A percentile compares a stretch with the other conserved stretches of the same genome.
Conservation (phyloP, 2,113 vertebrate species). For the Dendrocopos noguchii region DNA sequence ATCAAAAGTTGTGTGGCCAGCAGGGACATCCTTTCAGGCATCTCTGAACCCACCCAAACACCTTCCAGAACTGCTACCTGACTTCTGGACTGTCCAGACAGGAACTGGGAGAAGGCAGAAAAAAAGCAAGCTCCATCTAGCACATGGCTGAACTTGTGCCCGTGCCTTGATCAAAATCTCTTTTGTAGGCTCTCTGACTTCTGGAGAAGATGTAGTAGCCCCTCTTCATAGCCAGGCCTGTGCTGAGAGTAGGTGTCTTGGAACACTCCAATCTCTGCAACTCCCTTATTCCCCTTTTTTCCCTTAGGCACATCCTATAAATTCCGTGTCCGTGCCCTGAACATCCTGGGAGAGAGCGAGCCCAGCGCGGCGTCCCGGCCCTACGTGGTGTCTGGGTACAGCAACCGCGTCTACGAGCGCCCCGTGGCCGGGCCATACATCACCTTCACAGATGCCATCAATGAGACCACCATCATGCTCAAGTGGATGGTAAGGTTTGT, state of each 20-base stretch:
- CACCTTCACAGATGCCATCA: slow-evolving; percentile 96
- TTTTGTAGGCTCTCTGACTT: background rate
- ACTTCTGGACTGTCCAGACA: background rate
- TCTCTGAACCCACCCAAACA: background rate
- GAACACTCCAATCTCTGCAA: background rate
- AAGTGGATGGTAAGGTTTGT: slow-evolving; percentile 91
- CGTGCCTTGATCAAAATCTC: background rate
- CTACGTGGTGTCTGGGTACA: slow-evolving; percentile 88
- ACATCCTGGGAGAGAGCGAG: slow-evolving; percentile 93
- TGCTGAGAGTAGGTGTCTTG: background rate
- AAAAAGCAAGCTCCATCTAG: background rate
- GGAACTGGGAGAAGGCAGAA: background rate
- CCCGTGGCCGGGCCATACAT: slow-evolving; percentile 95
- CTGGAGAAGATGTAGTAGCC: background rate
- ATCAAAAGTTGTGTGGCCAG: no score
- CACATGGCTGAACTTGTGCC: background rate
- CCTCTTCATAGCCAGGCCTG: background rate
- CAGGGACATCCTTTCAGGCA: background rate
- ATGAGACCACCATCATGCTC: slow-evolving; percentile 95
- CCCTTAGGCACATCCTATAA: slow-evolving; percentile 90
- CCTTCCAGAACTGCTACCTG: background rate
- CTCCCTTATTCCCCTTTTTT: background rate
- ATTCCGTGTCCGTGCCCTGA: slow-evolving; percentile 93
- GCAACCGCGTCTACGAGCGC: slow-evolving; percentile 83
- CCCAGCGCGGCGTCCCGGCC: slow-evolving; percentile 91